These are phyloP conservation scores for Drosophila teissieri DNA, from an alignment of 1,140 invertebrate species.

Conservation along the genomic window DNA sequence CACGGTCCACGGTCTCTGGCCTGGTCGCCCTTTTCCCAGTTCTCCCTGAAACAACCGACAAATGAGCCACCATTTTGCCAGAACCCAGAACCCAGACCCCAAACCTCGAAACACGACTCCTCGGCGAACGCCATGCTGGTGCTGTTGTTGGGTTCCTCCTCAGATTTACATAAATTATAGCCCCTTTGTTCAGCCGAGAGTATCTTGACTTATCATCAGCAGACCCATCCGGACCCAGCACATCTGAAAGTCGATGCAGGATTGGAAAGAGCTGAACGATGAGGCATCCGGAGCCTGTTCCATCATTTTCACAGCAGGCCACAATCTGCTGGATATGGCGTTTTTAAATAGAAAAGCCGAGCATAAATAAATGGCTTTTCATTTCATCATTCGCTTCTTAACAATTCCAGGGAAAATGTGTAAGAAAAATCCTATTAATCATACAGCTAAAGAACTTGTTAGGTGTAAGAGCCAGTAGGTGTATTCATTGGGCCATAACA, in stretches of 20 bases:
- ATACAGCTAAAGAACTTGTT: not conserved
- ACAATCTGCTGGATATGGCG: not conserved
- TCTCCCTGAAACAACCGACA: not conserved
- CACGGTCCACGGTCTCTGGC: constrained; percentile 1
- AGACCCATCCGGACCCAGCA: constrained; percentile 26
- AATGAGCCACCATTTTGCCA: constrained; percentile 47
- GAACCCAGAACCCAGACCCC: constrained; percentile 50
- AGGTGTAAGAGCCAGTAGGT: not conserved
- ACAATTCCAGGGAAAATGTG: not conserved
- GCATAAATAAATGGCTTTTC: not conserved
- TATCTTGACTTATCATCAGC: constrained; percentile 52
- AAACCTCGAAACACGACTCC: constrained; percentile 34
- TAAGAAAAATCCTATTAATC: not conserved
- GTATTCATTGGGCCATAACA: constrained; percentile 8
- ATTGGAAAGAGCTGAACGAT: not conserved
- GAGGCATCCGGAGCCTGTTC: constrained; percentile 9
- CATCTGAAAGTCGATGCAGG: constrained; percentile 3
- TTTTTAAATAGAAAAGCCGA: not conserved
- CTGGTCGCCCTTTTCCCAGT: not conserved
- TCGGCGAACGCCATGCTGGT: constrained; percentile 59
- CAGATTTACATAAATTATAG: constrained; percentile 76
- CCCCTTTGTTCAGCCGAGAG: constrained; percentile 45
- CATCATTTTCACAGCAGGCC: constrained; percentile 29
- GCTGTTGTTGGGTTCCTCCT: constrained; percentile 25
- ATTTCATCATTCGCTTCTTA: too few species aligned